Evolutionary conservation across 2,113 vertebrate species (phyloP).

Genomic region (Fukomys damarensis): DNA sequence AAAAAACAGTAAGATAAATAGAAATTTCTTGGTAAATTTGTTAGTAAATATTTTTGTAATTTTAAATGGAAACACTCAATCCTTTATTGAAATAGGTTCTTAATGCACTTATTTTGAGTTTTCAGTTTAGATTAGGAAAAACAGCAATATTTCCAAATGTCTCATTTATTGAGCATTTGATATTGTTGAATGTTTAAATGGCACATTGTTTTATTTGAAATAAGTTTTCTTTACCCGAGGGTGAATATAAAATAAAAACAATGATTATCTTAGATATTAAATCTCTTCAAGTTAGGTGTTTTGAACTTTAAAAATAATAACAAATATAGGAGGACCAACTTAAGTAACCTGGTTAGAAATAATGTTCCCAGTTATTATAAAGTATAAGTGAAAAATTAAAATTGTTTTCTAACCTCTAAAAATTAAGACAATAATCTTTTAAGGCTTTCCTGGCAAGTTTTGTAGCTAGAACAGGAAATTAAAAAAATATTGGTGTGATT

Average conservation of each 20-base stretch:
- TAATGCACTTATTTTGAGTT: conserved; percentile 30
- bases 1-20: conserved; percentile 21
- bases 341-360: background rate
- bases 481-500: background rate
- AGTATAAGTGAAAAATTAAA: conserved; percentile 52
- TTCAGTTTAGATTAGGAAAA: conserved; percentile 15
- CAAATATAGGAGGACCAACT: background rate
- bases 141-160: conserved; percentile 36
- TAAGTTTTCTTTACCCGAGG: conserved; percentile 9
- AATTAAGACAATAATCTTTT: conserved; percentile 40
- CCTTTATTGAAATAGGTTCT: conserved; percentile 3
- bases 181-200: conserved; percentile 60
- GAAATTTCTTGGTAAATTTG: conserved; percentile 51
- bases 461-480: conserved; percentile 37
- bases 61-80: conserved; percentile 15
- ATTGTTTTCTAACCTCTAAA: conserved; percentile 51
- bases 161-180: conserved; percentile 39
- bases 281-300: background rate
- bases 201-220: conserved; percentile 53
- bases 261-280: conserved; percentile 17
- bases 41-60: conserved; percentile 40
- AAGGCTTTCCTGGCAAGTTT: conserved; percentile 4
- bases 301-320: conserved; percentile 51
- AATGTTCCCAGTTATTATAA: conserved; percentile 17
- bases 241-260: conserved; percentile 36